Evolutionary conservation across 1,140 invertebrate species (phyloP).

Genomic region (Ptiloglossa arizonensis): DNA sequence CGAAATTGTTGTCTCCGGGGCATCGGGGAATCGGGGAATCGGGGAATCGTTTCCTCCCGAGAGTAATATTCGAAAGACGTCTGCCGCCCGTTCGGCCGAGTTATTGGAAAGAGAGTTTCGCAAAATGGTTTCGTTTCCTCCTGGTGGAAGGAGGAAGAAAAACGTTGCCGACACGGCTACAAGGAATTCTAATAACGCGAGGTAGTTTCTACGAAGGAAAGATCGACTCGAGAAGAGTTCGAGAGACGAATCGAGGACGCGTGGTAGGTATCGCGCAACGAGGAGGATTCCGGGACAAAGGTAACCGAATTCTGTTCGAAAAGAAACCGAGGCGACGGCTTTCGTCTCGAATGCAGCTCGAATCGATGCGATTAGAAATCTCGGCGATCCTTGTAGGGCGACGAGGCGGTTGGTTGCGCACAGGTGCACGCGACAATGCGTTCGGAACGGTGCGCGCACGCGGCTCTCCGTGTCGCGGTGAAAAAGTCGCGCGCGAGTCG

Average conservation of each 20-base stretch:
- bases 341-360: neutral
- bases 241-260: neutral
- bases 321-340: neutral
- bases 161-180: too few relatives aligned
- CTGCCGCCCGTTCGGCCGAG: neutral
- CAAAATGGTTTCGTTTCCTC: too few relatives aligned
- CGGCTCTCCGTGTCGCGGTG: neutral
- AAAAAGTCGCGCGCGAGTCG: neutral
- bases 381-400: constrained; percentile 24
- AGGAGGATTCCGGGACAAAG: neutral
- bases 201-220: too few relatives aligned
- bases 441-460: too few relatives aligned
- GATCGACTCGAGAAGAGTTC: neutral
- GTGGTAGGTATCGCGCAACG: neutral
- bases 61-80: too few relatives aligned
- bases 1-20: too few relatives aligned
- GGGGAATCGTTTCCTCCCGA: too few relatives aligned
- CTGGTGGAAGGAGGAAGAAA: too few relatives aligned
- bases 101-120: neutral
- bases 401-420: neutral
- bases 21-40: too few relatives aligned
- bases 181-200: too few relatives aligned
- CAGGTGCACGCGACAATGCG: neutral
- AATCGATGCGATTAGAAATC: constrained; percentile 43
- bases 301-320: constrained; percentile 5